phyloP scores from a whole-genome alignment of 1,140 invertebrate species.

The Drosophila nigromelanica region DNA sequence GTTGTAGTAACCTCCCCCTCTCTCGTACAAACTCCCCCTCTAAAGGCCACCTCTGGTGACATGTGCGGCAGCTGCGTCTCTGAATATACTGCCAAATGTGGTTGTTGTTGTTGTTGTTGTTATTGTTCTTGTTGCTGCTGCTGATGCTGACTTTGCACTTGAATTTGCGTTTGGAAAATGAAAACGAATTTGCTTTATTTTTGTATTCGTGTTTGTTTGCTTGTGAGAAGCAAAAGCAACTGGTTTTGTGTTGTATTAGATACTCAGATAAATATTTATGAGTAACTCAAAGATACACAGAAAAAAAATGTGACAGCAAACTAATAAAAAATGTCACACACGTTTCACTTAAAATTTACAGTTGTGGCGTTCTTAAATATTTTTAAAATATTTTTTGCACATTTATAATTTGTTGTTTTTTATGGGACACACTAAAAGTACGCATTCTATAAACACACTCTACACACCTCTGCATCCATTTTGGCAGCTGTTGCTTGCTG shows the following conservation, averaged over 20 bases:
- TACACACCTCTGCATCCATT: conserved; percentile 78
- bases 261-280: background rate
- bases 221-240: conserved; percentile 14
- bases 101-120: conserved; percentile 23
- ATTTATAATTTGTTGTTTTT: background rate
- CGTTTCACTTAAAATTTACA: background rate
- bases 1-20: background rate
- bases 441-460: conserved; percentile 6
- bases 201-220: background rate
- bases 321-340: background rate
- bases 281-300: background rate
- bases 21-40: background rate
- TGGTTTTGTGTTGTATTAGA: conserved; percentile 8
- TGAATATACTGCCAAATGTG: conserved; percentile 4
- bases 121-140: conserved; percentile 13
- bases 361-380: background rate
- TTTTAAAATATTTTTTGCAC: too few species aligned
- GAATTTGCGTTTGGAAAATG: conserved; percentile 48
- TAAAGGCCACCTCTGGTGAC: conserved; percentile 28
- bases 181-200: conserved; percentile 35
- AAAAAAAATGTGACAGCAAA: background rate
- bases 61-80: conserved; percentile 34
- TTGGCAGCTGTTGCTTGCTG: conserved; percentile 33
- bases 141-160: conserved; percentile 58
- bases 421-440: background rate